Percentiles rank a stretch among this genome's conserved stretches.
phyloP scores from a whole-genome alignment of 1,140 invertebrate species.

The Hycleus cichorii region DNA sequence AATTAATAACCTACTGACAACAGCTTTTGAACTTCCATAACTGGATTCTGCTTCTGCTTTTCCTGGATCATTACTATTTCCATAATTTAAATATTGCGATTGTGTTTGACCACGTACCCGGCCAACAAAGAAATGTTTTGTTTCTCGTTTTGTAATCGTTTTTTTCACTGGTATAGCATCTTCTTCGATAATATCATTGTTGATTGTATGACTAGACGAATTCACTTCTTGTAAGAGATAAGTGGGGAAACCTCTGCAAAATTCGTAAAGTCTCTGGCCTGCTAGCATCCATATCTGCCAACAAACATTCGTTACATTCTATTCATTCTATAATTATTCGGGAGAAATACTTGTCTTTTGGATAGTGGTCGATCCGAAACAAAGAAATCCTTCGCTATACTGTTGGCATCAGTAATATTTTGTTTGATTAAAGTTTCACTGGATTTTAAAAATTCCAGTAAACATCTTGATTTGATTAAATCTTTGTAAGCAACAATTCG shows the following conservation, averaged over 20 bases:
- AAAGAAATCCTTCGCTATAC: constrained; percentile 20
- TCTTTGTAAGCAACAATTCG: constrained; percentile 30
- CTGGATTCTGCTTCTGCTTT: constrained; percentile 71
- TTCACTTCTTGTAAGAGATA: constrained; percentile 20
- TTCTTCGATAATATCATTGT: constrained; percentile 15
- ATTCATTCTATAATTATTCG: background rate
- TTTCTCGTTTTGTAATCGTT: constrained; percentile 18
- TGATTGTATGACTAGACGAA: constrained; percentile 1
- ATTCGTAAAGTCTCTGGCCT: constrained; percentile 31
- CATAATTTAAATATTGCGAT: constrained; percentile 68
- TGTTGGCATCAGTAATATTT: constrained; percentile 12
- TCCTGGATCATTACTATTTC: constrained; percentile 52
- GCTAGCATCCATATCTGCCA: constrained; percentile 29
- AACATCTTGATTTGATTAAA: constrained; percentile 29
- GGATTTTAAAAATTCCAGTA: constrained; percentile 27
- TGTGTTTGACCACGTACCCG: constrained; percentile 63
- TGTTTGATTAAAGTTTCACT: constrained; percentile 24
- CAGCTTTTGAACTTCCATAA: constrained; percentile 60
- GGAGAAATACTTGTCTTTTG: constrained; percentile 26
- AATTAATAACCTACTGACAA: constrained; percentile 60
- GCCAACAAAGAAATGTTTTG: constrained; percentile 27
- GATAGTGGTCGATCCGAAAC: constrained; percentile 24
- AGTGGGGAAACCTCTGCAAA: constrained; percentile 34
- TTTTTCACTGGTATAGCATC: constrained; percentile 10
- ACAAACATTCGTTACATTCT: too few species aligned